These are phyloP conservation scores for Dunckerocampus dactyliophorus DNA, from an alignment of 2,113 vertebrate genomes.

Conservation along the genomic window DNA sequence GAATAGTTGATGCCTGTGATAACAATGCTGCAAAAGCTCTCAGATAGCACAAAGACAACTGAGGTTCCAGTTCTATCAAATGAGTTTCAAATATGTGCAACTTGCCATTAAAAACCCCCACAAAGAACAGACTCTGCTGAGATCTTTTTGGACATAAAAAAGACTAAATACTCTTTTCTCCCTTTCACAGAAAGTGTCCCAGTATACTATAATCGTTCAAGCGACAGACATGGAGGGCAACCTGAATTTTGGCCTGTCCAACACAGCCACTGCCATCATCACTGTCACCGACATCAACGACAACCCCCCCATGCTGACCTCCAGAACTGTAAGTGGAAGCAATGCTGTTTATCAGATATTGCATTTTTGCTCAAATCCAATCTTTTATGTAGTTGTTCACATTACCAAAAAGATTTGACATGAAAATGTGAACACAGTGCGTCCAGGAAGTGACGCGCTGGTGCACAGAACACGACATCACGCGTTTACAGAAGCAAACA, in stretches of 20 bases:
- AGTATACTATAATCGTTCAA: conserved; percentile 90
- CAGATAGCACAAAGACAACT: conserved; percentile 44
- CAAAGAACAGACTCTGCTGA: conserved; percentile 24
- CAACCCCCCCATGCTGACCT: conserved; percentile 90
- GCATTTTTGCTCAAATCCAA: too few species aligned
- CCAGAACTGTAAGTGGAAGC: conserved; percentile 81
- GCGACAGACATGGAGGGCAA: conserved; percentile 98
- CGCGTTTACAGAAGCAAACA: too few species aligned
- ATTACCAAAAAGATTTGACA: too few species aligned
- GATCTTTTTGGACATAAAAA: conserved; percentile 27
- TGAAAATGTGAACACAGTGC: too few species aligned
- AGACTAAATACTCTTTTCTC: conserved; percentile 10
- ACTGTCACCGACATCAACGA: conserved; percentile 91
- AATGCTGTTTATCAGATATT: background rate
- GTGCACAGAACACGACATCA: too few species aligned
- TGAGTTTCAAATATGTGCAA: conserved; percentile 37
- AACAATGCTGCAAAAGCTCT: conserved; percentile 8
- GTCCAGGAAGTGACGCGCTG: too few species aligned
- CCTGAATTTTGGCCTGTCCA: conserved; percentile 92
- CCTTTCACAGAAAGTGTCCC: conserved; percentile 85
- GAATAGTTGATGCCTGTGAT: conserved; percentile 40
- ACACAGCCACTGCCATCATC: conserved; percentile 92
- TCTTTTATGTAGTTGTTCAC: too few species aligned
- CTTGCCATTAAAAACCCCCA: conserved; percentile 22
- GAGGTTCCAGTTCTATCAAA: conserved; percentile 32